These are phyloP conservation scores for Candoia aspera DNA, from an alignment of 2,113 vertebrate species.

Conservation along the genomic window DNA sequence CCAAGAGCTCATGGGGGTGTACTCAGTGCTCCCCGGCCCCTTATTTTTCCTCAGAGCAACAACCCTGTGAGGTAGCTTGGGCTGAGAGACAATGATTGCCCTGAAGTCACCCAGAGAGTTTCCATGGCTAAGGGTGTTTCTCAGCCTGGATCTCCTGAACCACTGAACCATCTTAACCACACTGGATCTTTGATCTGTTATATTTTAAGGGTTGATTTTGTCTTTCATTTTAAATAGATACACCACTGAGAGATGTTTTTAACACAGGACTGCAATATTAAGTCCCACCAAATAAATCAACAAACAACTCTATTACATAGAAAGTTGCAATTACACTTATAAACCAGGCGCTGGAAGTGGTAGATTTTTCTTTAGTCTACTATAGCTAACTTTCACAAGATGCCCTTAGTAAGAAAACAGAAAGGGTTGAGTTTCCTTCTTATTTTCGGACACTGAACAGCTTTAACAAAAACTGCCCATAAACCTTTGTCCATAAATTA, in stretches of 20 bases:
- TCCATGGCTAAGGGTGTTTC: background rate
- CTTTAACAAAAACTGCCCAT: background rate
- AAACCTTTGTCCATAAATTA: background rate
- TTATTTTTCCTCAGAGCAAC: background rate
- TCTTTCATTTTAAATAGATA: background rate
- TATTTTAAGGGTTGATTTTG: background rate
- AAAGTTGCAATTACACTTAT: background rate
- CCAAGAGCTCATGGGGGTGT: background rate
- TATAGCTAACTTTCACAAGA: background rate
- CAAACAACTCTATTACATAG: background rate
- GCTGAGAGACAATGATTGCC: background rate
- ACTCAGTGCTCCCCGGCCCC: background rate
- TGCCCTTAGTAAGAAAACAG: background rate
- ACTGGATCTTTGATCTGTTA: background rate
- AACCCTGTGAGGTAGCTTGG: background rate
- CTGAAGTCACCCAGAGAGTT: background rate
- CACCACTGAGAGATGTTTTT: background rate
- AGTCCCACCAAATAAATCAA: background rate
- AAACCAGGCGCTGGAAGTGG: background rate
- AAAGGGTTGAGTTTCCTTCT: background rate
- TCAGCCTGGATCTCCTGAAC: background rate
- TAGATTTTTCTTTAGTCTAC: background rate
- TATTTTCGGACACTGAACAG: background rate
- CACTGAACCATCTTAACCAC: background rate
- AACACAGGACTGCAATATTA: background rate